phyloP scores from a whole-genome alignment of 92 coral and sea anemone species.

The Phymanthus crucifer region DNA sequence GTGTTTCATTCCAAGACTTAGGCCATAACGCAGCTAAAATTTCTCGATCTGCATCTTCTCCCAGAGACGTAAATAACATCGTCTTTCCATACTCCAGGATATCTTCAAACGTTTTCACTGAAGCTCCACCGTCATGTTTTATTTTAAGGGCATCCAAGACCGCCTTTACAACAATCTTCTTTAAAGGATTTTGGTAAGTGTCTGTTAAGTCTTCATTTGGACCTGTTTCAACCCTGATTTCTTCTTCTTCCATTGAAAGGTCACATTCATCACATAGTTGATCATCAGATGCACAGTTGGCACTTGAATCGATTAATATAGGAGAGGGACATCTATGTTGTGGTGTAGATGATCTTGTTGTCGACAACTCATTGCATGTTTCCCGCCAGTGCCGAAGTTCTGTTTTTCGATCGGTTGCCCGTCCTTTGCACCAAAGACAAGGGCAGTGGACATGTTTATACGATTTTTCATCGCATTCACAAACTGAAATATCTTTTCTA shows the following conservation, averaged over 20 bases:
- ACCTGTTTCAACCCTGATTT: conserved; percentile 12
- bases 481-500: neutral
- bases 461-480: neutral
- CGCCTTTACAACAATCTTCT: conserved; percentile 55
- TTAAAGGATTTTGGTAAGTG: conserved; percentile 27
- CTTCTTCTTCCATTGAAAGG: conserved; percentile 8
- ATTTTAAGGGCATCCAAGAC: conserved; percentile 65
- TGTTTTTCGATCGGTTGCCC: conserved; percentile 24
- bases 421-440: conserved; percentile 25
- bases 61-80: conserved; percentile 36
- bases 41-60: conserved; percentile 55
- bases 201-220: conserved; percentile 17
- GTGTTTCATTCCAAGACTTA: conserved; percentile 48
- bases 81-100: conserved; percentile 64
- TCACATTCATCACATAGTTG: conserved; percentile 13
- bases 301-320: neutral
- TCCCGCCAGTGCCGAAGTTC: conserved; percentile 42
- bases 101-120: conserved; percentile 56
- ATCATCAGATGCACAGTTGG: conserved; percentile 8
- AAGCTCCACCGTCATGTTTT: conserved; percentile 59
- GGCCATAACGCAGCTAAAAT: conserved; percentile 58
- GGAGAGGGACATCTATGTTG: neutral
- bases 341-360: conserved; percentile 4
- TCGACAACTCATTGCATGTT: conserved; percentile 12
- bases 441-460: conserved; percentile 22